These are phyloP conservation scores for Bugulina stolonifera DNA, from an alignment of 2,888 invertebrate species.

Conservation along the genomic window DNA sequence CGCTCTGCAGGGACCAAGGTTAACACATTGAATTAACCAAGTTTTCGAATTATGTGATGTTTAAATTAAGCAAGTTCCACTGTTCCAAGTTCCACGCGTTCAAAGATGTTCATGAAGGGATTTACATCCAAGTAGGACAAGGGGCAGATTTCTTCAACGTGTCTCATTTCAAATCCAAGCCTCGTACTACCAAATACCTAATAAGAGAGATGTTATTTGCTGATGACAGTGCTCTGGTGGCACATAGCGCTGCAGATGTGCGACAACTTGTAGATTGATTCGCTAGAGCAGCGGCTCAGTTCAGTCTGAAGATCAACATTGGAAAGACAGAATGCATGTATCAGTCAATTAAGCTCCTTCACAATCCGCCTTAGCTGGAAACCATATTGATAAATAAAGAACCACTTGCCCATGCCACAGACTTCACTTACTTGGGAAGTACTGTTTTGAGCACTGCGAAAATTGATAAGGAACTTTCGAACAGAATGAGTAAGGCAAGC, in stretches of 20 bases:
- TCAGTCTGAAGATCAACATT: conserved; percentile 20
- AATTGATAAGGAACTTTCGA: too few species aligned
- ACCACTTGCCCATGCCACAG: not conserved
- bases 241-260: too few species aligned
- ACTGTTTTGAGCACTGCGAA: too few species aligned
- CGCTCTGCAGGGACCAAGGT: too few species aligned
- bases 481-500: too few species aligned
- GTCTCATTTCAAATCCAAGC: too few species aligned
- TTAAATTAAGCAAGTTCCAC: too few species aligned
- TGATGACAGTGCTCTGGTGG: too few species aligned
- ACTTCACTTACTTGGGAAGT: not conserved
- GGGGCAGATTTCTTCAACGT: too few species aligned
- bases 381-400: not conserved
- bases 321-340: conserved; percentile 15
- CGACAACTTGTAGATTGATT: conserved; percentile 1
- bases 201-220: conserved; percentile 15
- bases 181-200: too few species aligned
- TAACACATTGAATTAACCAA: too few species aligned
- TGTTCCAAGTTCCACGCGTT: not conserved
- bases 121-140: not conserved
- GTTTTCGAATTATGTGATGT: too few species aligned
- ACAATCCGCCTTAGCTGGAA: not conserved
- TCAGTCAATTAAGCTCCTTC: not conserved
- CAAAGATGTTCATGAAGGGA: not conserved
- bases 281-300: not conserved